phyloP scores from a whole-genome alignment of 1,140 invertebrate species.

The Drosophila rhopaloa region DNA sequence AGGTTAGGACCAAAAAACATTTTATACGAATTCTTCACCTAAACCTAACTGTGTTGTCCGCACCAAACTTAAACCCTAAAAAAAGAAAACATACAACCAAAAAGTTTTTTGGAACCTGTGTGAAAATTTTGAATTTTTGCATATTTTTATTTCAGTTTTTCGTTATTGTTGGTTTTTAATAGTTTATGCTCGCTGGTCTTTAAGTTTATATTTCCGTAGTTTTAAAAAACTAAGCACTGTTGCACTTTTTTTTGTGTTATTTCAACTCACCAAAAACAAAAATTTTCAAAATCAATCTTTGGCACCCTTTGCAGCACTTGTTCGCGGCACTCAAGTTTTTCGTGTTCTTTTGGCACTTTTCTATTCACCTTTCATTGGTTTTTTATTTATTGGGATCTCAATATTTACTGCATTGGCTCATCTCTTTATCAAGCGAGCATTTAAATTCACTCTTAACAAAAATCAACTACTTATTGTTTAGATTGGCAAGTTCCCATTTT shows the following conservation, averaged over 20 bases:
- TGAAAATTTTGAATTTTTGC: slow-evolving; percentile 67
- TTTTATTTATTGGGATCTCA: neutral
- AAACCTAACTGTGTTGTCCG: slow-evolving; percentile 72
- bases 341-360: slow-evolving; percentile 31
- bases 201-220: slow-evolving; percentile 45
- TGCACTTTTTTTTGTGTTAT: slow-evolving; percentile 53
- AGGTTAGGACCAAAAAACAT: slow-evolving; percentile 84
- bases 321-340: slow-evolving; percentile 35
- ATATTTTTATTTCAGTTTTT: slow-evolving; percentile 33
- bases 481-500: slow-evolving; percentile 47
- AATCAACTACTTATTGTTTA: slow-evolving; percentile 3
- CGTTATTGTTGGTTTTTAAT: slow-evolving; percentile 27
- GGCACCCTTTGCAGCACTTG: slow-evolving; percentile 48
- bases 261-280: slow-evolving; percentile 14
- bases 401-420: slow-evolving; percentile 19
- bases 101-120: slow-evolving; percentile 61
- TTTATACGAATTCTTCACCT: slow-evolving; percentile 74
- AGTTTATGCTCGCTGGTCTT: slow-evolving; percentile 65
- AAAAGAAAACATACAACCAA: slow-evolving; percentile 31
- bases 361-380: slow-evolving; percentile 40
- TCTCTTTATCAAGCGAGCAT: slow-evolving; percentile 48
- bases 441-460: slow-evolving; percentile 32
- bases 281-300: slow-evolving; percentile 25
- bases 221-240: slow-evolving; percentile 32
- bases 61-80: slow-evolving; percentile 48